Evolutionary conservation across 1,140 invertebrate genomes (phyloP), one percentile per base, ranked within the genome.

Genomic region (Coptotermes formosanus): DNA sequence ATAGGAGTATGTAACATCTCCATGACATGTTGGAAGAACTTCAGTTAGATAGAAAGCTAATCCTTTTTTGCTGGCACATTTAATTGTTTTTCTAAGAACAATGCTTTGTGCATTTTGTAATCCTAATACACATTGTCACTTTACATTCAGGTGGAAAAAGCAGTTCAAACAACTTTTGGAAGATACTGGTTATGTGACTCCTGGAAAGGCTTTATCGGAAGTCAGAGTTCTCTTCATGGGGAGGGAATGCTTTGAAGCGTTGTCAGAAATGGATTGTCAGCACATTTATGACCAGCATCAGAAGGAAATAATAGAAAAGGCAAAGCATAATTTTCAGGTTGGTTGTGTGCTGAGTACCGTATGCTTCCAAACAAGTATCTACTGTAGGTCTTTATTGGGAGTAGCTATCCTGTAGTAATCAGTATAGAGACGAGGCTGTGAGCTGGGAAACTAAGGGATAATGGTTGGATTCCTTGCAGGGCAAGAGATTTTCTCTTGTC

Each of bases 241-340:
- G 0, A 94, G 98, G 48, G 97, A 99, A 90, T 98, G 98, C 89
- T 99, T 97, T 90, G 97, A 98, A 91, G 95, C 96, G 1, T 92
- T 99, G 43, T 95, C 96, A 0, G 97, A 98, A 89, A 94, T 95
- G 83, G 98, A 99, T 90, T 96, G 97, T 89, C 95, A 97, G 89
- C 93, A 97, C 88, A 98, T 99, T 88, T 99, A 99, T 91, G 97
- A 99, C 88, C 95, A 96, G 87, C 97, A 99, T 92, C 98, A 99
- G 92, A 94, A 95, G 88, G 96, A 98, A 90, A 95, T 99, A 84
- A 96, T 97, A 89, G 95, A 97, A 89, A 95, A 96, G 89, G 97
- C 98, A 48, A 97, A 98, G 90, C 95, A 96, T 87, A 98, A 98
- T 91, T 98, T 99, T 90, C 91, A 98, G 93, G 98, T 95, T 90